Conservation (phyloP, 1,140 invertebrate species). For the Odontomachus brunneus region DNA sequence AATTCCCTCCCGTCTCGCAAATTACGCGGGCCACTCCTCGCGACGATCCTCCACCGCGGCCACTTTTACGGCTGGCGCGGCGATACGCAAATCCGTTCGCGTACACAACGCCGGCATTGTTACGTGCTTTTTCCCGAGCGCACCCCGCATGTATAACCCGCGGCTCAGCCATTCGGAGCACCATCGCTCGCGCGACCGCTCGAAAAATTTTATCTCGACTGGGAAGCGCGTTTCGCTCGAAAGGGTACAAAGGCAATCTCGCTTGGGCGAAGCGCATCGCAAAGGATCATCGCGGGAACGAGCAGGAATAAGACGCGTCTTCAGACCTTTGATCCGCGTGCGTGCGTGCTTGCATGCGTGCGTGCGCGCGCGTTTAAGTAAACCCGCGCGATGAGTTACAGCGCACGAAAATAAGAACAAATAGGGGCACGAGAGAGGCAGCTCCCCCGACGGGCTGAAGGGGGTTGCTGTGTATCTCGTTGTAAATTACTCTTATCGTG, state of each 20-base stretch:
- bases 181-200: neutral
- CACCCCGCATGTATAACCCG: neutral
- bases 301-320: conserved; percentile 52
- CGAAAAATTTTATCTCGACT: conserved; percentile 53
- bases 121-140: conserved; percentile 1
- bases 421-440: conserved; percentile 16
- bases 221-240: conserved; percentile 58
- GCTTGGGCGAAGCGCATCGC: conserved; percentile 58
- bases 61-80: too few species aligned
- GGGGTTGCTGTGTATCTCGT: conserved; percentile 46
- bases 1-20: too few species aligned
- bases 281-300: conserved; percentile 50
- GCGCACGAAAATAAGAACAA: conserved; percentile 67
- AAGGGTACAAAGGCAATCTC: conserved; percentile 63
- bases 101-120: conserved; percentile 44
- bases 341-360: conserved; percentile 14
- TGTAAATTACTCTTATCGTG: conserved; percentile 71
- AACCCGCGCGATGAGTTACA: conserved; percentile 66
- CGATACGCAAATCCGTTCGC: neutral
- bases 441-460: conserved; percentile 15
- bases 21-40: too few species aligned
- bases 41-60: neutral
- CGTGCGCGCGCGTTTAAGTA: conserved; percentile 54
- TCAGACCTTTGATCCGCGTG: conserved; percentile 64
- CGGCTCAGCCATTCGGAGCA: too few species aligned